Percentiles rank a stretch among this genome's conserved stretches.
Conservation (phyloP, 2,888 invertebrate species). For the Melanargia galathea region DNA sequence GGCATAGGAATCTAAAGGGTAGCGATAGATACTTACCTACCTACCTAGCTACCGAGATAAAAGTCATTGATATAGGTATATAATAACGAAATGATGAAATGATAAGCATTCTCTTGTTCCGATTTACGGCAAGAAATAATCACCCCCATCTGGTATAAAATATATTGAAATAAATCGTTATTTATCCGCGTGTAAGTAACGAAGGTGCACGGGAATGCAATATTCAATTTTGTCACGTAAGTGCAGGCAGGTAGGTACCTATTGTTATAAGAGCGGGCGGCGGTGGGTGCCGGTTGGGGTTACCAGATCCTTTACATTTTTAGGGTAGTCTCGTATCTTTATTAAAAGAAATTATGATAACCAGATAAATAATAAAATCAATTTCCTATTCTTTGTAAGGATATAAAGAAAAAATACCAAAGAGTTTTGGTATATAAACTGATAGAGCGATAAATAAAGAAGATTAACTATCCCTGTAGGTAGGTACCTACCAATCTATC, state of each 20-base stretch:
- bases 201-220: constrained; percentile 44
- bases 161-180: constrained; percentile 14
- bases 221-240: constrained; percentile 52
- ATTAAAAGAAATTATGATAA: neutral
- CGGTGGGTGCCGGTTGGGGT: constrained; percentile 40
- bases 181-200: constrained; percentile 24
- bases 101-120: neutral
- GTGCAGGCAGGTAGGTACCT: constrained; percentile 51
- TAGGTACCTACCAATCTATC: too few relatives aligned
- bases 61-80: neutral
- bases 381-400: too few relatives aligned
- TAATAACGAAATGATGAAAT: neutral
- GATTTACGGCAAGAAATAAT: neutral
- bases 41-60: neutral
- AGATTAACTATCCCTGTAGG: too few relatives aligned
- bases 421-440: too few relatives aligned
- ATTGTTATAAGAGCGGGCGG: constrained; percentile 58
- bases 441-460: too few relatives aligned
- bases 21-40: too few relatives aligned
- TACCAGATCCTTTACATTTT: constrained; percentile 1
- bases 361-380: too few relatives aligned
- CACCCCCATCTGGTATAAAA: neutral
- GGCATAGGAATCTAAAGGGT: too few relatives aligned
- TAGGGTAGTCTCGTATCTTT: neutral
- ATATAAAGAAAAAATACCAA: too few relatives aligned